These are phyloP conservation scores for Bryconaethiops microstoma DNA, from an alignment of 2,797 vertebrate species.

Conservation along the genomic window DNA sequence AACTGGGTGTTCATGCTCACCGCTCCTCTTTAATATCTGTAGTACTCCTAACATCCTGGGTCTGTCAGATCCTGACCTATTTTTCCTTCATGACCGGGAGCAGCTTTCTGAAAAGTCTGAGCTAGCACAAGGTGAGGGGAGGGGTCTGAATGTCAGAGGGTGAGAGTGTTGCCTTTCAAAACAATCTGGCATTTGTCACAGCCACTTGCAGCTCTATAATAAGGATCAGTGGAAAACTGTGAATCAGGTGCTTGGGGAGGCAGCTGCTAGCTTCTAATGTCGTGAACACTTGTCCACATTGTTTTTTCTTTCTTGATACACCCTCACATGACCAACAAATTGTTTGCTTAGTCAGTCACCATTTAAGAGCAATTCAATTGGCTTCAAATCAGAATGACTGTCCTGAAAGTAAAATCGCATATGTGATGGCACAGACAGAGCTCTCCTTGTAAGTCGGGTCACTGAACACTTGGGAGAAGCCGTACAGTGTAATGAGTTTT, in stretches of 20 bases:
- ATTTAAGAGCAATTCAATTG: not conserved
- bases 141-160: conserved; percentile 70
- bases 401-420: not conserved
- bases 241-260: not conserved
- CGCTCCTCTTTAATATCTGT: not conserved
- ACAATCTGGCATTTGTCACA: conserved; percentile 72
- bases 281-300: not conserved
- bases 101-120: not conserved
- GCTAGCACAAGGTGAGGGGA: conserved; percentile 4
- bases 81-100: conserved; percentile 56
- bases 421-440: not conserved
- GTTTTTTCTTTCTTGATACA: too few species aligned
- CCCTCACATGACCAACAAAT: too few species aligned
- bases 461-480: not conserved
- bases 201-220: conserved; percentile 56
- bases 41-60: not conserved
- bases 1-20: not conserved
- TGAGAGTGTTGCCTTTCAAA: conserved; percentile 74
- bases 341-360: not conserved
- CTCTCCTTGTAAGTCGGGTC: not conserved
- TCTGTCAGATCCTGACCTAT: conserved; percentile 44
- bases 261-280: not conserved
- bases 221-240: conserved; percentile 51
- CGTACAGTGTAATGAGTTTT: conserved; percentile 51
- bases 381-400: not conserved